phyloP scores from a whole-genome alignment of 2,113 vertebrate genomes.

The Gallinago media region DNA sequence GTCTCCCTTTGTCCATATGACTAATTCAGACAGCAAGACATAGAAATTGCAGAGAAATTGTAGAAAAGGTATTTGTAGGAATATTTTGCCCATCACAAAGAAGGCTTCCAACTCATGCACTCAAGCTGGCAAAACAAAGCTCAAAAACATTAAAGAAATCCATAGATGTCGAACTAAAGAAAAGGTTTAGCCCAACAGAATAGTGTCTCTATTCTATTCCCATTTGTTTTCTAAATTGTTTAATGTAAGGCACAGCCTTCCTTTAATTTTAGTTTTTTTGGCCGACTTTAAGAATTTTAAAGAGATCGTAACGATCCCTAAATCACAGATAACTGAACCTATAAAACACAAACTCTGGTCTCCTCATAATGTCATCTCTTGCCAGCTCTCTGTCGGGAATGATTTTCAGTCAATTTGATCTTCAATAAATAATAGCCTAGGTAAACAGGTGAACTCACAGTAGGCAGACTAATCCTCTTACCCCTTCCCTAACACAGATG shows the following conservation, averaged over 20 bases:
- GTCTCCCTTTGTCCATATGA: not conserved
- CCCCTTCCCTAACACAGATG: not conserved
- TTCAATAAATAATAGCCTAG: constrained; percentile 62
- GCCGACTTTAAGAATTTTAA: constrained; percentile 38
- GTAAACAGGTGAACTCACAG: constrained; percentile 70
- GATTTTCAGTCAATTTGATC: constrained; percentile 62
- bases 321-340: constrained; percentile 53
- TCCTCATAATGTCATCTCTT: constrained; percentile 34
- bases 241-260: constrained; percentile 17
- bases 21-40: not conserved
- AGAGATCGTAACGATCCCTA: constrained; percentile 44
- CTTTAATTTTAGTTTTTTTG: constrained; percentile 58
- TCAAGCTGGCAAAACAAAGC: not conserved
- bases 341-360: not conserved
- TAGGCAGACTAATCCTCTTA: constrained; percentile 43
- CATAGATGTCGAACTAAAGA: not conserved
- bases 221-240: constrained; percentile 28
- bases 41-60: not conserved
- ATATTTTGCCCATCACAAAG: not conserved
- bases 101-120: not conserved
- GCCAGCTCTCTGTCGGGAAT: constrained; percentile 46
- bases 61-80: not conserved
- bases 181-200: not conserved
- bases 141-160: not conserved
- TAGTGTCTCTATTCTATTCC: not conserved